These are phyloP conservation scores for Ypsolopha sequella DNA, from an alignment of 2,888 invertebrate genomes.

Conservation along the genomic window DNA sequence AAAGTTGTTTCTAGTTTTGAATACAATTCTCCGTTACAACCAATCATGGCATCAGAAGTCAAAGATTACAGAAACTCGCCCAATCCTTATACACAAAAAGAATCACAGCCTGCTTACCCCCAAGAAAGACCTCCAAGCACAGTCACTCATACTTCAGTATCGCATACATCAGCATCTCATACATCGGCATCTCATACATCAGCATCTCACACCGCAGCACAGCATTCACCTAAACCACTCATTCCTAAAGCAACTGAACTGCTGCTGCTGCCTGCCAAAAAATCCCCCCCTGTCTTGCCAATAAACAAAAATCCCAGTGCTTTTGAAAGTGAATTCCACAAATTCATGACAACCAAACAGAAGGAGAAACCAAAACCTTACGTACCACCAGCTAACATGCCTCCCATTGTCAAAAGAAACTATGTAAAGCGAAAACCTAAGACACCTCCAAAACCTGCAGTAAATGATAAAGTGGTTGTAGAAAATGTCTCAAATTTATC, in stretches of 20 bases:
- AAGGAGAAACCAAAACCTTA: constrained; percentile 5
- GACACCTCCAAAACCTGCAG: background rate
- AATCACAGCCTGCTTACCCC: background rate
- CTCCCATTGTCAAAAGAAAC: constrained; percentile 5
- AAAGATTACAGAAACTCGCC: constrained; percentile 16
- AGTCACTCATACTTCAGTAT: background rate
- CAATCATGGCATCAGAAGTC: constrained; percentile 26
- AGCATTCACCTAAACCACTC: constrained; percentile 13
- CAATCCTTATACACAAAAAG: constrained; percentile 1
- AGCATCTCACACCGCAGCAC: constrained; percentile 8
- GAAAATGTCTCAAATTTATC: background rate
- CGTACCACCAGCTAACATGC: constrained; percentile 8
- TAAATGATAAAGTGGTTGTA: background rate
- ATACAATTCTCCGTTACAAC: constrained; percentile 38
- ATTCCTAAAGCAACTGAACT: background rate
- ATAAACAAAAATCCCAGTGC: constrained; percentile 54
- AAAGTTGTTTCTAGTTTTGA: constrained; percentile 22
- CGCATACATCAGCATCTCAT: background rate
- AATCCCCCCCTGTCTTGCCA: constrained; percentile 34
- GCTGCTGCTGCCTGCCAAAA: constrained; percentile 4
- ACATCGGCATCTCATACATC: background rate
- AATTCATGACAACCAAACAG: constrained; percentile 35
- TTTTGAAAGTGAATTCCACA: constrained; percentile 52
- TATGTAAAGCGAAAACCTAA: background rate
- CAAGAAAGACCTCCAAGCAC: background rate